phyloP scores from a whole-genome alignment of 1,140 invertebrate species.

The Trichonephila clavata region DNA sequence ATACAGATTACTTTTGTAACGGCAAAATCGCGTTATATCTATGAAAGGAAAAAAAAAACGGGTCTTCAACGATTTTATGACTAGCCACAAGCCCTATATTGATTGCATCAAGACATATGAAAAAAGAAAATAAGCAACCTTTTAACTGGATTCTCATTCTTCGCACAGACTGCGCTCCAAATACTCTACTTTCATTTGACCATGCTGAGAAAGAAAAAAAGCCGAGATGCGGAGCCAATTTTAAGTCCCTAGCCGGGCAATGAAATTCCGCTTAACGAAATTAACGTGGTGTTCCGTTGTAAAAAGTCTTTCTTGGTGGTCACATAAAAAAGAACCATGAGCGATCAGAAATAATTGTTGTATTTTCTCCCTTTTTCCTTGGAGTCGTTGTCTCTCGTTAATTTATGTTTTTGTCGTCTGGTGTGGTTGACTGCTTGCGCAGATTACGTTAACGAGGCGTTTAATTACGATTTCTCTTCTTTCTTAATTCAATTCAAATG shows the following conservation, averaged over 20 bases:
- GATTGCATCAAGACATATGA: slow-evolving; percentile 8
- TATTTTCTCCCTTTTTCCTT: neutral
- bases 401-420: neutral
- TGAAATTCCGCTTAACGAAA: slow-evolving; percentile 63
- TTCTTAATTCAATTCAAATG: neutral
- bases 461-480: neutral
- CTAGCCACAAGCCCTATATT: neutral
- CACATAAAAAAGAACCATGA: neutral
- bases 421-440: neutral
- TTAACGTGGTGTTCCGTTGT: slow-evolving; percentile 34
- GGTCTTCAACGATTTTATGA: neutral
- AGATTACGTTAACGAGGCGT: slow-evolving; percentile 20
- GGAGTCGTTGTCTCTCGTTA: neutral
- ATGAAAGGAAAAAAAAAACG: neutral
- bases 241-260: slow-evolving; percentile 50
- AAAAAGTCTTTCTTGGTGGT: neutral
- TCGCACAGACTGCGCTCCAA: neutral
- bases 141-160: slow-evolving; percentile 6
- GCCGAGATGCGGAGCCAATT: neutral
- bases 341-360: neutral
- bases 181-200: neutral
- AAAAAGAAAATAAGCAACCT: neutral
- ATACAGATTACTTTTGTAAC: neutral
- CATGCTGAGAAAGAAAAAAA: neutral
- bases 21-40: neutral